phyloP scores from a whole-genome alignment of 53 echinoderm and acorn worm genomes.

The Hippasteria phrygiana region DNA sequence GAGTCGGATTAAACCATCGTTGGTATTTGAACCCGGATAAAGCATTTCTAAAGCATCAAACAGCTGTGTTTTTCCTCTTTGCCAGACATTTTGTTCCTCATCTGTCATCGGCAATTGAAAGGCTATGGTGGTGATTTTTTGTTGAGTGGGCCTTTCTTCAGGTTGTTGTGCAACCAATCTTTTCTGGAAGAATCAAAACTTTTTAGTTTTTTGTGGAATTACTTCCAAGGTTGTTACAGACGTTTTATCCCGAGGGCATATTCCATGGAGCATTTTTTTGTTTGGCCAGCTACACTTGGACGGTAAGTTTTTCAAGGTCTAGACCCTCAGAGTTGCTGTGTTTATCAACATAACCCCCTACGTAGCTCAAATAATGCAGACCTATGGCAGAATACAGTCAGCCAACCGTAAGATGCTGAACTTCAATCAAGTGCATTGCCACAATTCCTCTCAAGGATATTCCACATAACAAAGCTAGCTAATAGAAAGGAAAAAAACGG shows the following conservation, averaged over 20 bases:
- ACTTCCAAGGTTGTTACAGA: not conserved
- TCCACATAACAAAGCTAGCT: not conserved
- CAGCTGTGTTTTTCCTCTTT: not conserved
- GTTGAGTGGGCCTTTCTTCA: not conserved
- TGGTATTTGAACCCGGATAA: not conserved
- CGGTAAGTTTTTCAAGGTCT: slow-evolving; percentile 19
- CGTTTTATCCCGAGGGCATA: not conserved
- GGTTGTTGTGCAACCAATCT: not conserved
- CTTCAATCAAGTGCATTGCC: slow-evolving; percentile 40
- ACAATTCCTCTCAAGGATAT: slow-evolving; percentile 33
- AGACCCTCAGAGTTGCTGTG: slow-evolving; percentile 25
- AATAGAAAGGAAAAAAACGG: slow-evolving; percentile 5
- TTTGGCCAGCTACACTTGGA: not conserved
- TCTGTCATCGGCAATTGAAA: not conserved
- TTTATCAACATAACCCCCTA: slow-evolving; percentile 48
- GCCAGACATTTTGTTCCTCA: not conserved
- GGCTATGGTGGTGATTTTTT: not conserved
- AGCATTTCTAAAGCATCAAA: not conserved
- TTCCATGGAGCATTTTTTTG: not conserved
- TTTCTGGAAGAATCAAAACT: not conserved
- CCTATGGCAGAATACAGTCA: slow-evolving; percentile 17
- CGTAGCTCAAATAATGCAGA: not conserved
- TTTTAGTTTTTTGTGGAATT: not conserved
- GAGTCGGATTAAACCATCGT: not conserved
- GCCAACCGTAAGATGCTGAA: slow-evolving; percentile 10